A percentile compares a stretch with the other conserved stretches of the same genome.
Evolutionary conservation across 2,888 invertebrate species (phyloP).

Genomic region (Deroplatys truncata): DNA sequence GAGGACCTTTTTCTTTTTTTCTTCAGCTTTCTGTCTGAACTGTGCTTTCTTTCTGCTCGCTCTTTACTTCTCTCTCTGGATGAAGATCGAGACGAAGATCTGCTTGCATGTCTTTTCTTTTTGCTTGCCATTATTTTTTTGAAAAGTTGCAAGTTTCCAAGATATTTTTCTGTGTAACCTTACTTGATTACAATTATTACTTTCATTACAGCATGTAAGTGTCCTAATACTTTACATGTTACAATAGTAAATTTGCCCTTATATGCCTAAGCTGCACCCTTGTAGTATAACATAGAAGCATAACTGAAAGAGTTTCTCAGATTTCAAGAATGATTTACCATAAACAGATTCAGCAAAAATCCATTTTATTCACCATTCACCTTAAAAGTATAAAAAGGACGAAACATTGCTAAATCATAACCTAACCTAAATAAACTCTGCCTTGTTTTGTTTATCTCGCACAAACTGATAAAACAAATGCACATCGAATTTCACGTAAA

Average conservation of each 20-base stretch:
- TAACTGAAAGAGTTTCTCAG: neutral
- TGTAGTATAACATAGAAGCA: neutral
- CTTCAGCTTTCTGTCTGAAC: neutral
- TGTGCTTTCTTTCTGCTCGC: neutral
- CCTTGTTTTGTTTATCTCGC: neutral
- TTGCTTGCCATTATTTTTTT: neutral
- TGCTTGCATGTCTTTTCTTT: neutral
- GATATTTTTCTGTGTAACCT: neutral
- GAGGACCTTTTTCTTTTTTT: slow-evolving; percentile 3
- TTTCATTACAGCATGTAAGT: neutral
- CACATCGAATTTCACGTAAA: neutral
- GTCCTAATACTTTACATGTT: neutral
- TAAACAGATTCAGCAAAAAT: neutral
- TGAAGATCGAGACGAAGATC: slow-evolving; percentile 1
- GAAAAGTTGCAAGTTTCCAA: too few relatives aligned
- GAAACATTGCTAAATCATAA: neutral
- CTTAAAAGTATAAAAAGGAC: neutral
- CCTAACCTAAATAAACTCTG: neutral
- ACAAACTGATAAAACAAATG: neutral
- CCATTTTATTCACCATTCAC: neutral
- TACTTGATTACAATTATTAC: neutral
- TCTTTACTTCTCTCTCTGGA: neutral
- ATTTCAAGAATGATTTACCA: neutral
- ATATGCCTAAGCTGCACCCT: neutral
- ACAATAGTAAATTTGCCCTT: neutral